These are phyloP conservation scores for Tragopan temminckii DNA, from an alignment of 2,797 vertebrate genomes.

Conservation along the genomic window DNA sequence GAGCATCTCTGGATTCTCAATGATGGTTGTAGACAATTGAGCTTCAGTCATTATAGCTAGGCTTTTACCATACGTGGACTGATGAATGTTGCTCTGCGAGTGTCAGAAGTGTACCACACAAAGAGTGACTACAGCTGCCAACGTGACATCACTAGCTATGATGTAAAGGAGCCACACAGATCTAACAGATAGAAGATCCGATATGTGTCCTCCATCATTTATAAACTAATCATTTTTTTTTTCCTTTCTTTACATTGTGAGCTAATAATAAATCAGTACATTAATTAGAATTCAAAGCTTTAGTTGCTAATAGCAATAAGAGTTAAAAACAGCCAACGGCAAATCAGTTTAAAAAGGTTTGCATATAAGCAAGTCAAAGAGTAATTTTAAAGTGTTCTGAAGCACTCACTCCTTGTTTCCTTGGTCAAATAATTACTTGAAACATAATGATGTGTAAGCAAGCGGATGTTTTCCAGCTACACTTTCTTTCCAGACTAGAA, in stretches of 20 bases:
- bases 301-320: slow-evolving; percentile 24
- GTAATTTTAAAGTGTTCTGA: slow-evolving; percentile 47
- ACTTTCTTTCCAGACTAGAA: slow-evolving; percentile 1
- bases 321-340: slow-evolving; percentile 22
- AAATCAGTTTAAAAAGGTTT: not conserved
- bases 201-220: not conserved
- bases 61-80: slow-evolving; percentile 98
- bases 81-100: slow-evolving; percentile 93
- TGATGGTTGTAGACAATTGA: slow-evolving; percentile 95
- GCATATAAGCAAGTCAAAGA: slow-evolving; percentile 17
- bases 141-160: not conserved
- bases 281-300: slow-evolving; percentile 24
- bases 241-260: not conserved
- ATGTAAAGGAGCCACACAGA: not conserved
- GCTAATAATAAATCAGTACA: not conserved
- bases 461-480: slow-evolving; percentile 29
- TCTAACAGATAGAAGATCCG: not conserved
- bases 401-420: slow-evolving; percentile 21
- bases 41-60: slow-evolving; percentile 94
- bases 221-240: not conserved
- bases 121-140: not conserved
- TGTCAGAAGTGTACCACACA: not conserved
- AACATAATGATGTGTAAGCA: slow-evolving; percentile 17
- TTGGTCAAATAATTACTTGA: slow-evolving; percentile 26
- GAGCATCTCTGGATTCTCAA: slow-evolving; percentile 98